Evolutionary conservation across 2,797 vertebrate genomes (phyloP).

Genomic region (Ambastaia sidthimunki): DNA sequence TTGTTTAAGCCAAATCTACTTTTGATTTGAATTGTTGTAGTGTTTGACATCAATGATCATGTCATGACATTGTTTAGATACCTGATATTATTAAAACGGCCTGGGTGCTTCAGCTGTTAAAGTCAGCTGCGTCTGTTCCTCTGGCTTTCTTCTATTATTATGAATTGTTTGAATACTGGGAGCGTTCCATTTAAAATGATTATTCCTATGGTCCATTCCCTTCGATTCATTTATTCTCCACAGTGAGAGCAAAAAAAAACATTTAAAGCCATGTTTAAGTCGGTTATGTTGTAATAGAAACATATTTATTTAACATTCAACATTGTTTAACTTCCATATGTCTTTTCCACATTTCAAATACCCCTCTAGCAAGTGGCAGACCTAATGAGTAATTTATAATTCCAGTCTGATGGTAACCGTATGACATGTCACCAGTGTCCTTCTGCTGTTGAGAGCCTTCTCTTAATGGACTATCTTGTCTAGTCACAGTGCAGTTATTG

Average conservation of each 20-base stretch:
- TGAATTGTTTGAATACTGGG: neutral
- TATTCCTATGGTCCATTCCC: neutral
- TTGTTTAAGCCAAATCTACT: neutral
- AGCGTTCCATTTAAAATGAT: neutral
- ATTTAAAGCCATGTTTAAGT: no score
- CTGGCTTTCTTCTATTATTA: neutral
- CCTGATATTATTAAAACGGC: neutral
- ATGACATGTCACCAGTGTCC: neutral
- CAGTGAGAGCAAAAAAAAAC: neutral
- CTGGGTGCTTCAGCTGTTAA: neutral
- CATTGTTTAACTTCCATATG: no score
- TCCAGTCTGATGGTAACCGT: neutral
- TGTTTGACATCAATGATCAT: neutral
- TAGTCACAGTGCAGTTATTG: slow-evolving; percentile 44
- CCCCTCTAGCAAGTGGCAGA: neutral
- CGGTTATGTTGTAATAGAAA: no score
- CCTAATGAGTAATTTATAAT: neutral
- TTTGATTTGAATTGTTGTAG: neutral
- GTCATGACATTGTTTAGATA: neutral
- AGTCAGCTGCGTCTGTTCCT: neutral
- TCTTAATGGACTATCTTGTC: slow-evolving; percentile 1
- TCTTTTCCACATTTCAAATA: neutral
- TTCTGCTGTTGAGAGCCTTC: slow-evolving; percentile 14
- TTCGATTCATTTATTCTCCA: neutral
- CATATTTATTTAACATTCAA: no score